Evolutionary conservation across 2,888 invertebrate genomes (phyloP).

Genomic region (Euzophera pinguis): DNA sequence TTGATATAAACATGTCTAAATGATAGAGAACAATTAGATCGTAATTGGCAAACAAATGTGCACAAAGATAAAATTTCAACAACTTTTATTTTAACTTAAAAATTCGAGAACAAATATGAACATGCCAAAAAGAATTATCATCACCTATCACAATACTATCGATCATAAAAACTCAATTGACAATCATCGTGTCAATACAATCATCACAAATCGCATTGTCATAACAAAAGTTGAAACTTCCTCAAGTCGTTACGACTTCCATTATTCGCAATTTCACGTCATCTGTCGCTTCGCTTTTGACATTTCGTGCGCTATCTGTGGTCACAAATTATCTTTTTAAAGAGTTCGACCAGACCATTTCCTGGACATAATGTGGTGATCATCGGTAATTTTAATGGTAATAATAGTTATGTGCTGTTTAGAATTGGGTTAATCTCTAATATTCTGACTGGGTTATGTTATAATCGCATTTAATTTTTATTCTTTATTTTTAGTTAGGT

Average conservation of each 20-base stretch:
- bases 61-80: no score
- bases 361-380: not conserved
- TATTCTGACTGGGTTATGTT: not conserved
- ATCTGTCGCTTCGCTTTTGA: not conserved
- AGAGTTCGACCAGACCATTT: not conserved
- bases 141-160: not conserved
- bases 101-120: no score
- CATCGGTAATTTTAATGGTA: slow-evolving; percentile 10
- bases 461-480: not conserved
- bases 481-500: no score
- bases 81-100: no score
- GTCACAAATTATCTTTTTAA: not conserved
- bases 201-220: not conserved
- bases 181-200: not conserved
- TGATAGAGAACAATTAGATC: no score
- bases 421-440: not conserved
- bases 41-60: no score
- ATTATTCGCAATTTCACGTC: not conserved
- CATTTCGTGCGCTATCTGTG: not conserved
- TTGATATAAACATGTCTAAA: no score
- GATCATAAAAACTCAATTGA: not conserved
- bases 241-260: not conserved
- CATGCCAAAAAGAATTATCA: not conserved
- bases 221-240: not conserved
- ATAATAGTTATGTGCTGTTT: not conserved